Conservation (phyloP, 2,888 invertebrate species). For the Coleophora flavipennella region DNA sequence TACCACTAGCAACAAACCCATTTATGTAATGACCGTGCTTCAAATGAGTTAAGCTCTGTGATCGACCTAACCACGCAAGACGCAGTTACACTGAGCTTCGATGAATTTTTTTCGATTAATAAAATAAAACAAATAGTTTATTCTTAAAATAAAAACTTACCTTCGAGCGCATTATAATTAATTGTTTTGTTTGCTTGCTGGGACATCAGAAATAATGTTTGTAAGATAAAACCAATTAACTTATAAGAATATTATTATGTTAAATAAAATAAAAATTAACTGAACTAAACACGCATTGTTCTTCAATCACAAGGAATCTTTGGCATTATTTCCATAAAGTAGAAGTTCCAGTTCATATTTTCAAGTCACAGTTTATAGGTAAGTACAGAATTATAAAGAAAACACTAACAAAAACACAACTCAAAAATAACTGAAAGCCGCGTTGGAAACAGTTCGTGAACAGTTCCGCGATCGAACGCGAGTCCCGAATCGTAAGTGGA, state of each 20-base stretch:
- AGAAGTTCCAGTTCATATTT: slow-evolving; percentile 17
- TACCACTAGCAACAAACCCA: too few species aligned
- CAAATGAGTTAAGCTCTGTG: too few species aligned
- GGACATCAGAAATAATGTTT: slow-evolving; percentile 53
- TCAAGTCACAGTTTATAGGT: slow-evolving; percentile 35
- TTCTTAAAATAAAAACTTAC: slow-evolving; percentile 28
- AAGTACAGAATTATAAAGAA: slow-evolving; percentile 24
- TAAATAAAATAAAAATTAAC: slow-evolving; percentile 25
- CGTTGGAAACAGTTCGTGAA: slow-evolving; percentile 10
- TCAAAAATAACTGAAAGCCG: slow-evolving; percentile 27
- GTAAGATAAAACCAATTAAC: slow-evolving; percentile 30
- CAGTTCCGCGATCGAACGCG: too few species aligned
- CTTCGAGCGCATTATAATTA: slow-evolving; percentile 63
- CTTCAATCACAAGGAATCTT: slow-evolving; percentile 58
- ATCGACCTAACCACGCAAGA: too few species aligned
- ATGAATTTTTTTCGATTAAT: too few species aligned
- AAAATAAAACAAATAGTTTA: not conserved
- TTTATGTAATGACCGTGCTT: too few species aligned
- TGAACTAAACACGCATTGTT: slow-evolving; percentile 45
- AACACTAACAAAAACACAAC: slow-evolving; percentile 39
- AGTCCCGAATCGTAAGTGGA: not conserved
- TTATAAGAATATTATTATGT: slow-evolving; percentile 13
- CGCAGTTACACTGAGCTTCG: too few species aligned
- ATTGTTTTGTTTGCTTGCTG: slow-evolving; percentile 58
- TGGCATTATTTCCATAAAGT: slow-evolving; percentile 48